Evolutionary conservation across 2,797 vertebrate genomes (phyloP).

Genomic region (Borostomias antarcticus): DNA sequence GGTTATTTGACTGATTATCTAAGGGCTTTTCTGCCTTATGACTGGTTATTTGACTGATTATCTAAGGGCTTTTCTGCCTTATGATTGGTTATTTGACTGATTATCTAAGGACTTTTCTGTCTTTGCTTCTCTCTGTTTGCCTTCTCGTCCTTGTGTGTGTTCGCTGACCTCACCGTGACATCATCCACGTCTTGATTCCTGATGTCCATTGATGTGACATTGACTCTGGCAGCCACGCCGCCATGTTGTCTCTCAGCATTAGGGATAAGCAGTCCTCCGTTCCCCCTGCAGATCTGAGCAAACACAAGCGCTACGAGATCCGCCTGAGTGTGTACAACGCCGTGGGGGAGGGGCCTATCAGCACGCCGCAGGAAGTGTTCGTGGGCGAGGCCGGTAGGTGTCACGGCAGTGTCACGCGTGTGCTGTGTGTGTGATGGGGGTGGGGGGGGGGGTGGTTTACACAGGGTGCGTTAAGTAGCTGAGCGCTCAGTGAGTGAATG

Average conservation of each 20-base stretch:
- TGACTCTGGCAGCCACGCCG: slow-evolving; percentile 40
- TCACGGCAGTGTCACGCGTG: too few species aligned
- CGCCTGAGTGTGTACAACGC: slow-evolving; percentile 94
- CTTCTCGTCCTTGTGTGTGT: not conserved
- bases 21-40: too few species aligned
- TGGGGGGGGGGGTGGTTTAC: too few species aligned
- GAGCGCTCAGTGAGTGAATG: too few species aligned
- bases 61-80: too few species aligned
- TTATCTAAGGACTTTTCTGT: too few species aligned
- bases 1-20: too few species aligned
- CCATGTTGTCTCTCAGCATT: slow-evolving; percentile 29
- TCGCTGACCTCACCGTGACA: not conserved
- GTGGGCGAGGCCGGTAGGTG: slow-evolving; percentile 91
- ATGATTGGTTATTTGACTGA: slow-evolving; percentile 22
- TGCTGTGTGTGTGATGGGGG: too few species aligned
- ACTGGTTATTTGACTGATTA: too few species aligned
- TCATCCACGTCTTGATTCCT: too few species aligned
- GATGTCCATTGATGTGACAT: slow-evolving; percentile 44
- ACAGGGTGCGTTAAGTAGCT: too few species aligned
- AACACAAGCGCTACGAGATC: slow-evolving; percentile 91
- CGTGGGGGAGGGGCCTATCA: slow-evolving; percentile 89
- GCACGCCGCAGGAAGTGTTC: slow-evolving; percentile 92
- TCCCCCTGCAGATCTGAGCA: slow-evolving; percentile 83
- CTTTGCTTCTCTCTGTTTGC: not conserved
- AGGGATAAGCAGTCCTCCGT: slow-evolving; percentile 19